Conservation (phyloP, 35 echinoderm and acorn worm genomes). For the Ophioderma brevispina region DNA sequence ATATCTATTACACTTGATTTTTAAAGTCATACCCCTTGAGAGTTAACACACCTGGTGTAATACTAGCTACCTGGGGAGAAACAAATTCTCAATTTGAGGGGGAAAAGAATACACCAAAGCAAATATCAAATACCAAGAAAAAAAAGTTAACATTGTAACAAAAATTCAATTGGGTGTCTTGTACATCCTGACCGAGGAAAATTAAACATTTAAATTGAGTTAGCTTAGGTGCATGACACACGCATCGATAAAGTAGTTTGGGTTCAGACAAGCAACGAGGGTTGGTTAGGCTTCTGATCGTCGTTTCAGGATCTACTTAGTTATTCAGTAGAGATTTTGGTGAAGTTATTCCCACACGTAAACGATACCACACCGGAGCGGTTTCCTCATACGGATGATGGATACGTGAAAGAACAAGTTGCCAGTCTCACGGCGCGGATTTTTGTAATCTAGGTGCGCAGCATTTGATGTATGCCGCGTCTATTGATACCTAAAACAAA, state of each 20-base stretch:
- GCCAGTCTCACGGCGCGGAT: background rate
- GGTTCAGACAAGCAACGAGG: background rate
- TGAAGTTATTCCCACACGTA: background rate
- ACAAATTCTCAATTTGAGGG: background rate
- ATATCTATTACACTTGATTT: background rate
- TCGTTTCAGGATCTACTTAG: background rate
- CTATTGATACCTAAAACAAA: background rate
- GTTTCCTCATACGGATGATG: background rate
- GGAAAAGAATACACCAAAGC: background rate
- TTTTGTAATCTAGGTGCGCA: background rate
- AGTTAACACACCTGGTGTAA: background rate
- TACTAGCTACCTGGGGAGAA: background rate
- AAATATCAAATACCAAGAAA: background rate
- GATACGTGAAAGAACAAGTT: too few species aligned
- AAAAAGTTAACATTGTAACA: background rate
- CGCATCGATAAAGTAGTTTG: slow-evolving; percentile 7
- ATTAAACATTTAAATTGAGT: background rate
- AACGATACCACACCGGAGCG: background rate
- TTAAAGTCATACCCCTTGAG: background rate
- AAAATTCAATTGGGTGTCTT: background rate
- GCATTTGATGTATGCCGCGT: background rate
- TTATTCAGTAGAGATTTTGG: background rate
- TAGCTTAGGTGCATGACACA: background rate
- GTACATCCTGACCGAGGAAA: background rate
- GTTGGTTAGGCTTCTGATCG: background rate